phyloP scores from a whole-genome alignment of 2,888 invertebrate species.

The Micropterix aruncella region DNA sequence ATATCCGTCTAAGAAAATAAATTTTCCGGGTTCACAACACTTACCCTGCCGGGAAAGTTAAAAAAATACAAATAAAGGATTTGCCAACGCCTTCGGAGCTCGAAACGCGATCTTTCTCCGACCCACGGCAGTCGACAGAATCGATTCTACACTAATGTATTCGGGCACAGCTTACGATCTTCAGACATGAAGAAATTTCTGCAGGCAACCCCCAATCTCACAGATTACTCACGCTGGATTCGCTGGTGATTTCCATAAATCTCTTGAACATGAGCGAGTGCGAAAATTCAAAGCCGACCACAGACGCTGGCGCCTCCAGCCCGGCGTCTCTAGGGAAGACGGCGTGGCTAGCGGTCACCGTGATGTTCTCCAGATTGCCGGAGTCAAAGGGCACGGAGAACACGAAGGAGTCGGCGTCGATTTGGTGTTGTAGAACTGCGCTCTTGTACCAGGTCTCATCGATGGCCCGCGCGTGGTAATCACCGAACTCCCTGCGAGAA shows the following conservation, averaged over 20 bases:
- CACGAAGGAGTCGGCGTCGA: conserved; percentile 63
- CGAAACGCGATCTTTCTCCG: no score
- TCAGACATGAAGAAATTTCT: no score
- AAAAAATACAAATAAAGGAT: no score
- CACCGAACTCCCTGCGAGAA: conserved; percentile 54
- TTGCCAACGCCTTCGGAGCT: no score
- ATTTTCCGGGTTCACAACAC: no score
- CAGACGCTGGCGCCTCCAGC: conserved; percentile 71
- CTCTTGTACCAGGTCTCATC: conserved; percentile 88
- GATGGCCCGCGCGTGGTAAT: conserved; percentile 58
- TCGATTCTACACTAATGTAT: no score
- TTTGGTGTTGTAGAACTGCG: conserved; percentile 72
- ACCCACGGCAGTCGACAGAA: no score
- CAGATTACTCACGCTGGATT: conserved; percentile 16
- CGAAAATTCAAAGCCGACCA: conserved; percentile 76
- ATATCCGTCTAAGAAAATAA: no score
- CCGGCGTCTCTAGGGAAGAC: conserved; percentile 68
- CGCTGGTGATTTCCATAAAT: conserved; percentile 55
- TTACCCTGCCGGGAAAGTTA: no score
- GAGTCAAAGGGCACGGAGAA: conserved; percentile 56
- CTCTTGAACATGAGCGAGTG: conserved; percentile 52
- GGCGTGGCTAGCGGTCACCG: conserved; percentile 71
- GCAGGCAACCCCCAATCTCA: no score
- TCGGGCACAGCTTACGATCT: no score
- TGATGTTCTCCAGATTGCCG: conserved; percentile 37